phyloP scores from a whole-genome alignment of 2,888 invertebrate genomes.

The Morpho helenor region DNA sequence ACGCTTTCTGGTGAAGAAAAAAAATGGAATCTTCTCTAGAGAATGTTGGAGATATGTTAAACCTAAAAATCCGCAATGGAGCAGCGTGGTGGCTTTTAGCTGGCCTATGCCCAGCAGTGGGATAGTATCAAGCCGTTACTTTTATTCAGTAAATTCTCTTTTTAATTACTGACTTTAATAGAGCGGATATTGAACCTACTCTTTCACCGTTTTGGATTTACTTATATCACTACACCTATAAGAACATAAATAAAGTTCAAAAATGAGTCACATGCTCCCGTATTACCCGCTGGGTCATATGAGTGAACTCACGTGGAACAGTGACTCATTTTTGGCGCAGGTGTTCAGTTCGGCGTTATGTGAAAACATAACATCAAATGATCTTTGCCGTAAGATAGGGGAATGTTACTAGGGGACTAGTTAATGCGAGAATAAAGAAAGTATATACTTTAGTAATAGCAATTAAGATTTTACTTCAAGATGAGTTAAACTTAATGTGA shows the following conservation, averaged over 20 bases:
- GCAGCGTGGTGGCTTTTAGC: neutral
- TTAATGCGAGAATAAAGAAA: neutral
- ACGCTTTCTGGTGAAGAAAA: too few species aligned
- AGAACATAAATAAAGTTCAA: conserved; percentile 6
- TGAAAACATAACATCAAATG: conserved; percentile 12
- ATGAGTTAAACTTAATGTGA: too few species aligned
- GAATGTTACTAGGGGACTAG: conserved; percentile 8
- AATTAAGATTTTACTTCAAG: too few species aligned
- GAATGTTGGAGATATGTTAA: too few species aligned
- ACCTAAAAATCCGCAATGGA: neutral
- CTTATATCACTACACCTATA: too few species aligned
- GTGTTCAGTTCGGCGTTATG: conserved; percentile 35
- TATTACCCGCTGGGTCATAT: conserved; percentile 30
- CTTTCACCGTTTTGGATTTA: too few species aligned
- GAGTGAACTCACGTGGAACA: conserved; percentile 36
- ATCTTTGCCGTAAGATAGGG: conserved; percentile 20
- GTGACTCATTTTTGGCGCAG: conserved; percentile 42
- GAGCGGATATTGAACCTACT: too few species aligned
- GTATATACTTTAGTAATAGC: neutral
- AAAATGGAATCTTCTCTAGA: too few species aligned
- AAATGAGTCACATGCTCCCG: conserved; percentile 32
- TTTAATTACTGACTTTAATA: too few species aligned
- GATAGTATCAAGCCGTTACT: too few species aligned
- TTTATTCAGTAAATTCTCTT: too few species aligned
- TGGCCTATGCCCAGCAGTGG: too few species aligned